Base-by-base conservation (phyloP, 2,113 vertebrate species). In the Podarcis muralis region DNA sequence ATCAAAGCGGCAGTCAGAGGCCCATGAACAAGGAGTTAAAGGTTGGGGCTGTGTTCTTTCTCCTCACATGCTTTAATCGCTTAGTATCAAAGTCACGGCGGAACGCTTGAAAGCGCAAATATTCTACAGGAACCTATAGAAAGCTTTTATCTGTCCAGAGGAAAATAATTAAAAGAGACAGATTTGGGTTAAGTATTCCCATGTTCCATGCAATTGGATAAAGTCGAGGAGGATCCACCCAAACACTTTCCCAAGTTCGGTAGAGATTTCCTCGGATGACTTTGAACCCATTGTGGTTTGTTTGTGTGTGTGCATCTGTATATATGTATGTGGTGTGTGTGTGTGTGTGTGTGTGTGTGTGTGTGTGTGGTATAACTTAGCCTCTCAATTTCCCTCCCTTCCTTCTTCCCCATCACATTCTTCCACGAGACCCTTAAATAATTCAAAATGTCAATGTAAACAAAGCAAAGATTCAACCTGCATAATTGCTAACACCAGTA, bases 61-160 rank as follows among this genome's bases (percentile, higher is more conserved):
- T 94, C 92, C 89, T 96, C 95, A 93, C 93, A 92, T 93, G 95
- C 95, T 97, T 97, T 97, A 97, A 97, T 97, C 94, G 93, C 95
- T 95, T 92, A 94, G 92, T 97, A 97, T 97, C 95, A 97, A 97
- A 97, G 96, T 92, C 87, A 83, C 93, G 90, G 93, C 96, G 89
- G 90, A 97, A 97, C 94, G 97, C 97, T 96, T 96, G 94, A 97
- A 94, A 97, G 96, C 97, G 95, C 97, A 97, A 97, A 97, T 95
- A 97, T 96, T 95, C 94, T 94, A 95, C 94, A 94, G 93, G 95
- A 97, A 95, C 95, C 96, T 97, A 97, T 96, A 96, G 95, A 96
- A 97, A 97, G 97, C 97, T 97, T 97, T 97, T 97, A 97, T 97
- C 95, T 96, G 95, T 96, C 94, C 96, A 95, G 93, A 95, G 84